These are phyloP conservation scores for Actinernus sp. DNA, from an alignment of 92 coral and sea anemone species.

Conservation along the genomic window DNA sequence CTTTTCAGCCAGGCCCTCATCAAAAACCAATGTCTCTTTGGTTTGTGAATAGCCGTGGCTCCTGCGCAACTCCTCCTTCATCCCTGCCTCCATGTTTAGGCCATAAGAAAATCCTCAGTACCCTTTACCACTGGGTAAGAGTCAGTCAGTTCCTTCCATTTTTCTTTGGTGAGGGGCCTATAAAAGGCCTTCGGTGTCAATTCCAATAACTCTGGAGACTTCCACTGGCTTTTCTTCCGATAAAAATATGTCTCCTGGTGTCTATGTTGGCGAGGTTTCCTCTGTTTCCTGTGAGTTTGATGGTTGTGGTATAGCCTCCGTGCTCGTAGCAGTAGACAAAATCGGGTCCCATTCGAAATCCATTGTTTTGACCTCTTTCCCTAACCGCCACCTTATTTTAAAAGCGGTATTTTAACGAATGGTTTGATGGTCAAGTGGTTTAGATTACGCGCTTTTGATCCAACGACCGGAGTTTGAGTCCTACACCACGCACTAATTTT, in stretches of 20 bases:
- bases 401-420: too few relatives aligned
- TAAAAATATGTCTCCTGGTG: conserved; percentile 33
- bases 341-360: too few relatives aligned
- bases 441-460: too few relatives aligned
- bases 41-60: conserved; percentile 52
- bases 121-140: conserved; percentile 50
- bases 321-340: too few relatives aligned
- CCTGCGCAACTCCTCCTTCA: conserved; percentile 61
- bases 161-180: conserved; percentile 48
- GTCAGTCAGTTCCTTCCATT: conserved; percentile 45
- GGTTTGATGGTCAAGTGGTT: too few relatives aligned
- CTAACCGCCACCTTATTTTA: too few relatives aligned
- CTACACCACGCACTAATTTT: too few relatives aligned
- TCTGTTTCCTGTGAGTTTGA: conserved; percentile 5
- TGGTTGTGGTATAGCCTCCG: conserved; percentile 1
- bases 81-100: conserved; percentile 60
- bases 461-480: too few relatives aligned
- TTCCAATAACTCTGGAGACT: conserved; percentile 35
- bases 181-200: conserved; percentile 49
- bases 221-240: conserved; percentile 32
- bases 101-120: conserved; percentile 30
- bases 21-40: conserved; percentile 50
- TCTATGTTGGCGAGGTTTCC: conserved; percentile 1
- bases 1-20: conserved; percentile 52
- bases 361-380: too few relatives aligned